Conservation (phyloP, 2,888 invertebrate species). For the Chrysina gloriosa region DNA sequence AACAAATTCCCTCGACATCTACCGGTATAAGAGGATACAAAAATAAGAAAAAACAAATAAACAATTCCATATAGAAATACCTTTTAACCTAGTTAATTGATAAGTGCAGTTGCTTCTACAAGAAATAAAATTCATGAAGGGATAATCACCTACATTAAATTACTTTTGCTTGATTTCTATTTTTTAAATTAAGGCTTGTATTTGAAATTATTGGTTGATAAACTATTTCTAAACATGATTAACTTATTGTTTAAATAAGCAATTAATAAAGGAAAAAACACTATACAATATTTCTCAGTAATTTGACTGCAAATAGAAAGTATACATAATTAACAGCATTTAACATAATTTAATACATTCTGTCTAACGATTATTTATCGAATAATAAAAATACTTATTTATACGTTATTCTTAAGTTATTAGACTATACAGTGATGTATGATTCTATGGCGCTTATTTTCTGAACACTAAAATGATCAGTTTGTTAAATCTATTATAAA, state of each 20-base stretch:
- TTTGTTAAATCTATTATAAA: constrained; percentile 7
- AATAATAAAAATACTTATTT: constrained; percentile 30
- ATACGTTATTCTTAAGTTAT: constrained; percentile 28
- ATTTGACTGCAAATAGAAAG: constrained; percentile 4
- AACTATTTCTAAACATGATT: neutral
- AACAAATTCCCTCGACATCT: no score
- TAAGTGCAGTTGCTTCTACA: no score
- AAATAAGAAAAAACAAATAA: no score
- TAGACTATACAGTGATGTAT: constrained; percentile 31
- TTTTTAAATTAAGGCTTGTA: no score
- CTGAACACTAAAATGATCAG: constrained; percentile 10
- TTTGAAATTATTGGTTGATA: neutral
- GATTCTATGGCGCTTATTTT: constrained; percentile 1
- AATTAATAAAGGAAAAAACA: constrained; percentile 7
- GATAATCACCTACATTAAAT: no score
- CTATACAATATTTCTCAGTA: neutral
- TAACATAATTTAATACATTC: constrained; percentile 22
- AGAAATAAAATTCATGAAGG: no score
- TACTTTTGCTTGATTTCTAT: no score
- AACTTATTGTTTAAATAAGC: neutral
- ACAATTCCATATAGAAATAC: no score
- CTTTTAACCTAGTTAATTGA: no score
- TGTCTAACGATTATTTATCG: constrained; percentile 10
- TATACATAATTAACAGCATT: constrained; percentile 17
- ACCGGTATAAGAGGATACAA: no score